These are phyloP conservation scores for Chaetogeoica ovagalla DNA, from an alignment of 2,888 invertebrate genomes.

Conservation along the genomic window DNA sequence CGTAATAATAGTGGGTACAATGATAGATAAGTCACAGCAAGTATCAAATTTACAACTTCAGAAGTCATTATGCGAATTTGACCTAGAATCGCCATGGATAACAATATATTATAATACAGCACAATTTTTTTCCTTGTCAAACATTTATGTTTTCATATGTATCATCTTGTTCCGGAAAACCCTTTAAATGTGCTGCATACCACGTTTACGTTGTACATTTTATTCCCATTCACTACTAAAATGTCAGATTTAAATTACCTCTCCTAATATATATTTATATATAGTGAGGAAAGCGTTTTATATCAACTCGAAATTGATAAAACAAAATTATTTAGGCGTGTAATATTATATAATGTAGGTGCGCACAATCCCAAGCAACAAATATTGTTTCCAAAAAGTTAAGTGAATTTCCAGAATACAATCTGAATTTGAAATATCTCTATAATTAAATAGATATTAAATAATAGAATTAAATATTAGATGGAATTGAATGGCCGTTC, in stretches of 20 bases:
- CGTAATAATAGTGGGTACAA: background rate
- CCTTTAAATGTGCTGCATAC: conserved; percentile 7
- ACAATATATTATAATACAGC: background rate
- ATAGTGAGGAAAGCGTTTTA: no score
- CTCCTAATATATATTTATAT: no score
- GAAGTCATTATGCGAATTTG: background rate
- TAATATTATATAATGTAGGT: background rate
- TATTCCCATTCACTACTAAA: background rate
- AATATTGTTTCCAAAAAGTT: background rate
- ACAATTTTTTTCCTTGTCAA: conserved; percentile 19
- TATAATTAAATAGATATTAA: no score
- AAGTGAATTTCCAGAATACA: no score
- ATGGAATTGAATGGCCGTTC: no score
- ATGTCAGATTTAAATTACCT: conserved; percentile 3
- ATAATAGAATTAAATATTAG: no score
- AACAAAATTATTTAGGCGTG: background rate
- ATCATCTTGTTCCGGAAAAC: conserved; percentile 3
- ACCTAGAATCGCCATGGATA: background rate
- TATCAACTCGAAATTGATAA: background rate
- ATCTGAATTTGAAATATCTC: no score
- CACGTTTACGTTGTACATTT: background rate
- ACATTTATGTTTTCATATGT: conserved; percentile 7
- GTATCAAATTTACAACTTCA: conserved; percentile 3
- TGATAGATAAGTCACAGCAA: background rate
- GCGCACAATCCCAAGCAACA: background rate